These are phyloP conservation scores for Trachelus troglodyta DNA, from an alignment of 2,888 invertebrate genomes.

Conservation along the genomic window DNA sequence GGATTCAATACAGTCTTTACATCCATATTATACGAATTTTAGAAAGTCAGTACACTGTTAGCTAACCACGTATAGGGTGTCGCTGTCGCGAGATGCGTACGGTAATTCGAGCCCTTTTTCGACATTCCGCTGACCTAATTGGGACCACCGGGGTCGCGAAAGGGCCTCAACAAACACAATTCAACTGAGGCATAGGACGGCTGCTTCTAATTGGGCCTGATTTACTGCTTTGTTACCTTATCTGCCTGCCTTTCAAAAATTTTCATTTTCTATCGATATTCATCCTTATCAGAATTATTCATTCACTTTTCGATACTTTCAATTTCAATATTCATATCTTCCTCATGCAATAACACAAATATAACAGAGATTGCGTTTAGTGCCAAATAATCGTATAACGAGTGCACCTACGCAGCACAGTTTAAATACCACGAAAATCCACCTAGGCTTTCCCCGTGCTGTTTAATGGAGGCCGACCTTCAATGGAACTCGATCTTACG, in stretches of 20 bases:
- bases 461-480: constrained; percentile 28
- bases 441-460: background rate
- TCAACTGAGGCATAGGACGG: constrained; percentile 17
- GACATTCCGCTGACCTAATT: constrained; percentile 54
- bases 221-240: constrained; percentile 23
- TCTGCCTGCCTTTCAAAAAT: background rate
- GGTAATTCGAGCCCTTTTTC: constrained; percentile 53
- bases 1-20: background rate
- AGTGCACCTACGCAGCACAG: background rate
- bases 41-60: background rate
- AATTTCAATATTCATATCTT: background rate
- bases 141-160: constrained; percentile 54
- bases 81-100: constrained; percentile 2
- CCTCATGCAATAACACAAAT: background rate
- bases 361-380: too few species aligned
- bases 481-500: constrained; percentile 42
- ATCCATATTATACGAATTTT: background rate
- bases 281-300: background rate
- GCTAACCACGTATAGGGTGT: constrained; percentile 4
- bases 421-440: background rate
- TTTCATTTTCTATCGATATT: constrained; percentile 1
- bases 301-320: background rate
- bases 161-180: constrained; percentile 5
- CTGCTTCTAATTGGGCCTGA: constrained; percentile 33
- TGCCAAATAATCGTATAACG: background rate